A percentile compares a stretch with the other conserved stretches of the same genome.
Conservation (phyloP, 2,888 invertebrate genomes). For the Chrysina gloriosa region DNA sequence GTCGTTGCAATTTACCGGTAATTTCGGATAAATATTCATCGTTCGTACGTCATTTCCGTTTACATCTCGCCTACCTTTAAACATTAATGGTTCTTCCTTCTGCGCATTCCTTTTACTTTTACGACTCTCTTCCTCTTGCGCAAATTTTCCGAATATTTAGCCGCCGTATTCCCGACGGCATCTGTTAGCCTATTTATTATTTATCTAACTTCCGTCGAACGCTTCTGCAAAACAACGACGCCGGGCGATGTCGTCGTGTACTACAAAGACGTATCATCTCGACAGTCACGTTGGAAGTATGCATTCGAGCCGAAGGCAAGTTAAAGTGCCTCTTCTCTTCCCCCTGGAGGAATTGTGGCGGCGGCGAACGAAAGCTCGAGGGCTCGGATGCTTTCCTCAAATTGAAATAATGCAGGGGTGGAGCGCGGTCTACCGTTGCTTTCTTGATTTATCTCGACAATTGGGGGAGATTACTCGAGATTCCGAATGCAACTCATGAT, state of each 20-base stretch:
- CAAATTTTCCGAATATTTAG: constrained; percentile 4
- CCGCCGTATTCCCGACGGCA: not conserved
- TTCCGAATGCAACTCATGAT: not conserved
- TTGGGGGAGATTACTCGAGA: constrained; percentile 1
- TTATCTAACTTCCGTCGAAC: not conserved
- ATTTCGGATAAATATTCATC: too few species aligned
- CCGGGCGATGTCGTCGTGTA: not conserved
- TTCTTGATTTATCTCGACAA: constrained; percentile 19
- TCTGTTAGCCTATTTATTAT: constrained; percentile 3
- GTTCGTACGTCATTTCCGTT: too few species aligned
- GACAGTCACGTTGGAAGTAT: not conserved
- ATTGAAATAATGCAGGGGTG: constrained; percentile 3
- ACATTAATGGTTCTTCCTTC: not conserved
- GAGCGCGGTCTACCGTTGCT: not conserved
- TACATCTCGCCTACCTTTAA: too few species aligned
- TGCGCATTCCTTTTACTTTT: not conserved
- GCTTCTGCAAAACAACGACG: not conserved
- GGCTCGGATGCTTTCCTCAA: not conserved
- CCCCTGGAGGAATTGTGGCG: not conserved
- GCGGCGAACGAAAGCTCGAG: not conserved
- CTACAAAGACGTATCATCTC: constrained; percentile 1
- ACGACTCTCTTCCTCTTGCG: not conserved
- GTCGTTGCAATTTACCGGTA: too few species aligned
- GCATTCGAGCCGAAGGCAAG: not conserved
- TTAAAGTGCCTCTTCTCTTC: constrained; percentile 1